phyloP scores from a whole-genome alignment of 2,113 vertebrate genomes.

The Eidolon helvum region DNA sequence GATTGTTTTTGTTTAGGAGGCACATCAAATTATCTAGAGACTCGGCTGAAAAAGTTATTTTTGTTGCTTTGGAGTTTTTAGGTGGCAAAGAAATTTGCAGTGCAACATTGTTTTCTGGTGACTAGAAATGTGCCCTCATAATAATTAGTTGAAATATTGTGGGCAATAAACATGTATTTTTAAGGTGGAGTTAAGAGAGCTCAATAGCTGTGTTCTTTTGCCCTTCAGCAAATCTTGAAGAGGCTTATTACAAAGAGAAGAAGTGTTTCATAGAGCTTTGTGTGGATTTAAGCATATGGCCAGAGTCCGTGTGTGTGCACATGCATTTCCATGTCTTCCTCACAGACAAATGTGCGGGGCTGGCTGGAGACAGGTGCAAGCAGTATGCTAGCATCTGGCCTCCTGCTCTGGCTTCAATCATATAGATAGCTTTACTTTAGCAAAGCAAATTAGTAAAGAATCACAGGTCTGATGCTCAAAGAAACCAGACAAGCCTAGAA shows the following conservation, averaged over 20 bases:
- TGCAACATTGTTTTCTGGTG: not conserved
- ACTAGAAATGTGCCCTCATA: not conserved
- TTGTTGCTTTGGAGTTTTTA: not conserved
- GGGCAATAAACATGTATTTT: not conserved
- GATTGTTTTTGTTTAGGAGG: constrained; percentile 13
- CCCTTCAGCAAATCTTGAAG: not conserved
- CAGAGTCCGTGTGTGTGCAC: not conserved
- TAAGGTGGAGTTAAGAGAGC: not conserved
- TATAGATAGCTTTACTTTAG: constrained; percentile 14
- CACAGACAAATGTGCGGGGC: constrained; percentile 50
- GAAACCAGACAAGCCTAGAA: not conserved
- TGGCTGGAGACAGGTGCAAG: constrained; percentile 66
- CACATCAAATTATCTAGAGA: constrained; percentile 34
- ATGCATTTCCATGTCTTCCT: not conserved
- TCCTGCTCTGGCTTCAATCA: constrained; percentile 24
- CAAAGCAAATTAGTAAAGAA: constrained; percentile 58
- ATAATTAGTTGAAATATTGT: not conserved
- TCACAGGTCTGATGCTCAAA: not conserved
- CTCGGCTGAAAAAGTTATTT: not conserved
- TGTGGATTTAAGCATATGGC: constrained; percentile 54
- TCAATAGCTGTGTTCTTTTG: not conserved
- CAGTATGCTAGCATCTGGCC: constrained; percentile 67
- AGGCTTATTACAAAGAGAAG: constrained; percentile 15
- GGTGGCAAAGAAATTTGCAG: not conserved
- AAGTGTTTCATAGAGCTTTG: not conserved